Conservation (phyloP, 2,113 vertebrate genomes). For the Gobiocypris rarus region DNA sequence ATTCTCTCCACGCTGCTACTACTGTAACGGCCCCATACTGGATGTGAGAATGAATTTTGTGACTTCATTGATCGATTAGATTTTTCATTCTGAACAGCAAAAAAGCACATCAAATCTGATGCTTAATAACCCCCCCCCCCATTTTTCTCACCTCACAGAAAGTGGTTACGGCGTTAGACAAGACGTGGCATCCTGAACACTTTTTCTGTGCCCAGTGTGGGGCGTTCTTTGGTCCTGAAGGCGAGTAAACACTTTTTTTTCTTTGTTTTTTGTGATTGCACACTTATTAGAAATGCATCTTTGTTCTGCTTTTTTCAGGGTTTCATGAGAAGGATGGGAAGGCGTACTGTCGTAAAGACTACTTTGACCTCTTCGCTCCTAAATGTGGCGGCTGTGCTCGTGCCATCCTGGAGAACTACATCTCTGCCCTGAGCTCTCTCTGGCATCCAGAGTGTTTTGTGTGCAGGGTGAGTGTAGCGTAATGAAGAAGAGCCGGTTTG, state of each 20-base stretch:
- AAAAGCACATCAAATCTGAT: conserved; percentile 82
- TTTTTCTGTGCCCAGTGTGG: conserved; percentile 99
- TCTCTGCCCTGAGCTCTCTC: conserved; percentile 93
- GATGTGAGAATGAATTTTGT: conserved; percentile 81
- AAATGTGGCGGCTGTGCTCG: conserved; percentile 96
- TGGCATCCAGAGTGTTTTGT: conserved; percentile 99
- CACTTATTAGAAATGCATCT: not conserved
- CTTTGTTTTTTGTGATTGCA: not conserved
- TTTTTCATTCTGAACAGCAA: conserved; percentile 91
- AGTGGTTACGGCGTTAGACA: conserved; percentile 96
- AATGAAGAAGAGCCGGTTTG: not conserved
- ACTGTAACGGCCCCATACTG: conserved; percentile 97
- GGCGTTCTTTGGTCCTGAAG: conserved; percentile 96
- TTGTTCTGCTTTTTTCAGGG: conserved; percentile 70
- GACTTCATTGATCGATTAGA: conserved; percentile 83
- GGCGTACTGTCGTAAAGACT: conserved; percentile 97
- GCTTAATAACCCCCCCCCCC: not conserved
- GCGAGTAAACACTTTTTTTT: conserved; percentile 62
- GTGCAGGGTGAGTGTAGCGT: conserved; percentile 86
- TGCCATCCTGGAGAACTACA: conserved; percentile 98
- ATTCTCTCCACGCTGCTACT: conserved; percentile 96
- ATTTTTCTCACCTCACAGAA: conserved; percentile 77
- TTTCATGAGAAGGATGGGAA: conserved; percentile 99
- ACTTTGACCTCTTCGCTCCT: conserved; percentile 98
- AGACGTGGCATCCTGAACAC: conserved; percentile 98